Conservation (phyloP, 2,888 invertebrate genomes). For the Nemapogon koenigi region DNA sequence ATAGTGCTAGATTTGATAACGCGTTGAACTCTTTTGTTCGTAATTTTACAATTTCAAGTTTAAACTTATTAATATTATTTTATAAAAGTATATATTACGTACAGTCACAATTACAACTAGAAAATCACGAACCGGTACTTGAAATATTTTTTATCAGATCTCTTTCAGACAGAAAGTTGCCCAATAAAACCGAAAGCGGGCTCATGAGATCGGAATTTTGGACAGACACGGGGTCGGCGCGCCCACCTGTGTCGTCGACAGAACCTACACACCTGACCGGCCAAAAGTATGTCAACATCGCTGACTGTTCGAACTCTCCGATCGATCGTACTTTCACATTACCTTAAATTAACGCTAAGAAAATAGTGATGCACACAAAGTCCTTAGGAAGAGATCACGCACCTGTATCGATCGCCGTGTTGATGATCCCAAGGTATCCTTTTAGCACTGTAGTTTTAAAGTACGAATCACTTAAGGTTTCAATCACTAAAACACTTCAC, state of each 20-base stretch:
- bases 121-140: no score
- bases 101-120: no score
- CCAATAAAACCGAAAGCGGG: constrained; percentile 42
- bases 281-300: constrained; percentile 55
- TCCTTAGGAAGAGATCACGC: constrained; percentile 22
- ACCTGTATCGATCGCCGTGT: constrained; percentile 53
- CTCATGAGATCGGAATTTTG: constrained; percentile 55
- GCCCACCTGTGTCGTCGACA: constrained; percentile 43
- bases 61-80: no score
- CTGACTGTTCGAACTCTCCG: constrained; percentile 50
- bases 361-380: constrained; percentile 24
- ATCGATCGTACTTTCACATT: constrained; percentile 61
- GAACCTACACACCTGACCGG: constrained; percentile 44
- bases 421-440: constrained; percentile 45
- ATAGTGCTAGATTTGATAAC: no score
- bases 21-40: constrained; percentile 58
- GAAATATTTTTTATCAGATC: no score
- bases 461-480: constrained; percentile 8
- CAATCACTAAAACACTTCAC: constrained; percentile 8
- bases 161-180: constrained; percentile 39
- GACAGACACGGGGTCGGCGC: constrained; percentile 39
- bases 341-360: constrained; percentile 52
- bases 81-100: no score
- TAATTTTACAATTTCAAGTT: no score
- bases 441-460: constrained; percentile 57